Conservation (phyloP, 2,113 vertebrate species). For the Crypturellus undulatus region DNA sequence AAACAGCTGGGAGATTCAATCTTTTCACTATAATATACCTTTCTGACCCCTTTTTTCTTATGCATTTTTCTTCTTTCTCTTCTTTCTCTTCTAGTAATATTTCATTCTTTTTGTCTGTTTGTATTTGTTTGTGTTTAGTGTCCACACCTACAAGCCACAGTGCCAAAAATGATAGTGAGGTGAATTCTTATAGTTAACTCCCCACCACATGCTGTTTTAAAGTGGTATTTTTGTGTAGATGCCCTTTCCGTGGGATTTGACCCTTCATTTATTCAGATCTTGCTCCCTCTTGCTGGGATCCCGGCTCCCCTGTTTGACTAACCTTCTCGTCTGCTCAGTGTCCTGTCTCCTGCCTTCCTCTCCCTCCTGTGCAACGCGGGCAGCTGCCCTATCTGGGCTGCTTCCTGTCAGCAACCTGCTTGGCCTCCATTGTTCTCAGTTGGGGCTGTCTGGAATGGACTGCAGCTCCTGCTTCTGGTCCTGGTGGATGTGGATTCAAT, state of each 20-base stretch:
- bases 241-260: not conserved
- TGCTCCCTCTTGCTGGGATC: not conserved
- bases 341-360: not conserved
- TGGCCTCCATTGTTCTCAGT: not conserved
- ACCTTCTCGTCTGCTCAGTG: not conserved
- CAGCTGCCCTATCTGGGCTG: not conserved
- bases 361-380: not conserved
- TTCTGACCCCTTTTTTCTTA: not conserved
- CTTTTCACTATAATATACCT: not conserved
- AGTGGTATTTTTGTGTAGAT: not conserved
- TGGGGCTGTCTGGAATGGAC: not conserved
- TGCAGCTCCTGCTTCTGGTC: not conserved
- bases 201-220: not conserved
- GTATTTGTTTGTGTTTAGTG: not conserved
- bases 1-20: not conserved
- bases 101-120: not conserved
- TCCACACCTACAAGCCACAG: not conserved
- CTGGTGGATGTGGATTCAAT: conserved; percentile 26
- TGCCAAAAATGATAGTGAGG: not conserved
- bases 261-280: not conserved
- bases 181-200: not conserved
- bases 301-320: not conserved
- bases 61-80: not conserved
- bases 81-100: not conserved
- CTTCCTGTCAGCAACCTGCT: not conserved